Evolutionary conservation across 2,888 invertebrate genomes (phyloP).

Genomic region (Sericinus montela): DNA sequence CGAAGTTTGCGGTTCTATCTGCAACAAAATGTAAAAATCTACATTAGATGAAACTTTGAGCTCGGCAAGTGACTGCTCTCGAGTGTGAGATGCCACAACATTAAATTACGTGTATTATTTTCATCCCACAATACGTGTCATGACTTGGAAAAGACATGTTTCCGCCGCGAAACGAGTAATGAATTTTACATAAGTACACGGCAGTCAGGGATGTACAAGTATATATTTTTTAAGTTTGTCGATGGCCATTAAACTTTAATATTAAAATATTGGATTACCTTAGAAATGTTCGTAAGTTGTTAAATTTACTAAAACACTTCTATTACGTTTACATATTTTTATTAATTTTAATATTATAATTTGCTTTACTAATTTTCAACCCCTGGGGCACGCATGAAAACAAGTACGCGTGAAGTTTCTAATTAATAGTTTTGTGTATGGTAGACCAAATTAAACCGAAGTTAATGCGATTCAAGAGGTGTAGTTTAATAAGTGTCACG

Average conservation of each 20-base stretch:
- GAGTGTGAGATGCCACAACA: slow-evolving; percentile 15
- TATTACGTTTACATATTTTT: no score
- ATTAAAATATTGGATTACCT: no score
- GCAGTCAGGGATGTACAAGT: no score
- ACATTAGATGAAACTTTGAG: slow-evolving; percentile 8
- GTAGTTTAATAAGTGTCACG: slow-evolving; percentile 4
- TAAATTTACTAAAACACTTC: no score
- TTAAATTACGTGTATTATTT: slow-evolving; percentile 30
- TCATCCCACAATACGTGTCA: slow-evolving; percentile 28
- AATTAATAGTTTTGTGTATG: slow-evolving; percentile 25
- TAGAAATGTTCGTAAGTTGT: no score
- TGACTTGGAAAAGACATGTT: slow-evolving; percentile 34
- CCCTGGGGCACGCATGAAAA: slow-evolving; percentile 5
- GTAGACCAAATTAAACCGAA: slow-evolving; percentile 19
- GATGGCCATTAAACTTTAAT: no score
- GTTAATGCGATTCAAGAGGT: slow-evolving; percentile 7
- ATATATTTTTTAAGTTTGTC: no score
- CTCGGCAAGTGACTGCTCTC: background rate
- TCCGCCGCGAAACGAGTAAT: slow-evolving; percentile 40
- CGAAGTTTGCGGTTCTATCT: slow-evolving; percentile 22
- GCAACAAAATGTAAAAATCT: slow-evolving; percentile 14
- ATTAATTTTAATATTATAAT: no score
- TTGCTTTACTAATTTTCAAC: no score
- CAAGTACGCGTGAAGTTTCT: slow-evolving; percentile 20
- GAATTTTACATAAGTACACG: slow-evolving; percentile 41